Percentiles rank a stretch among this genome's conserved stretches.
These are phyloP conservation scores for Bryconaethiops microstoma DNA, from an alignment of 2,797 vertebrate species.

Conservation along the genomic window DNA sequence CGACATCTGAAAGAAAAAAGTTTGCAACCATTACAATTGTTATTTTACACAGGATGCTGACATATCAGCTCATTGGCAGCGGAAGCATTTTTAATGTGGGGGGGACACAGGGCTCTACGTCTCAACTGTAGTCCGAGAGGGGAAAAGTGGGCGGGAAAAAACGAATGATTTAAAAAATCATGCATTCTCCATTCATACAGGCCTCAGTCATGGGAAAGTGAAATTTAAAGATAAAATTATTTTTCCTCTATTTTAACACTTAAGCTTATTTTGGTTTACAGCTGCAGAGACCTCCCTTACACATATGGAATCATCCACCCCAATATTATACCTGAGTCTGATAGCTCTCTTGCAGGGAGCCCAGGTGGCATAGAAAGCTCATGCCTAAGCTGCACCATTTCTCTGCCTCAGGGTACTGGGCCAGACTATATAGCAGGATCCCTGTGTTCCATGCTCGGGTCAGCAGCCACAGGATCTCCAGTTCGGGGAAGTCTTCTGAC, in stretches of 20 bases:
- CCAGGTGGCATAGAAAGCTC: slow-evolving; percentile 83
- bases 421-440: slow-evolving; percentile 80
- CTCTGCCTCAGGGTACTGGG: slow-evolving; percentile 83
- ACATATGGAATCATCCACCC: not conserved
- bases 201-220: not conserved
- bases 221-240: not conserved
- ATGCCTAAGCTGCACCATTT: slow-evolving; percentile 88
- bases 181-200: too few relatives aligned
- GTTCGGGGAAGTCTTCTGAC: slow-evolving; percentile 84
- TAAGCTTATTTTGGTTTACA: not conserved
- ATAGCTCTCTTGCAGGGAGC: slow-evolving; percentile 86
- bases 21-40: slow-evolving; percentile 28
- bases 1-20: slow-evolving; percentile 79
- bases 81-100: too few relatives aligned
- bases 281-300: not conserved
- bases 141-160: too few relatives aligned
- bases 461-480: slow-evolving; percentile 90
- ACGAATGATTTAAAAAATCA: too few relatives aligned
- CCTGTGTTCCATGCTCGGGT: slow-evolving; percentile 91
- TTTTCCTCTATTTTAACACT: not conserved
- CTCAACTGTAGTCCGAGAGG: too few relatives aligned
- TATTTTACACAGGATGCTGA: not conserved
- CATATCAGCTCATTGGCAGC: too few relatives aligned
- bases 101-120: too few relatives aligned
- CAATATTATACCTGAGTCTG: slow-evolving; percentile 80